Percentiles rank a stretch among this genome's conserved stretches.
Evolutionary conservation across 2,888 invertebrate species (phyloP).

Genomic region (Ennomos quercinarius): DNA sequence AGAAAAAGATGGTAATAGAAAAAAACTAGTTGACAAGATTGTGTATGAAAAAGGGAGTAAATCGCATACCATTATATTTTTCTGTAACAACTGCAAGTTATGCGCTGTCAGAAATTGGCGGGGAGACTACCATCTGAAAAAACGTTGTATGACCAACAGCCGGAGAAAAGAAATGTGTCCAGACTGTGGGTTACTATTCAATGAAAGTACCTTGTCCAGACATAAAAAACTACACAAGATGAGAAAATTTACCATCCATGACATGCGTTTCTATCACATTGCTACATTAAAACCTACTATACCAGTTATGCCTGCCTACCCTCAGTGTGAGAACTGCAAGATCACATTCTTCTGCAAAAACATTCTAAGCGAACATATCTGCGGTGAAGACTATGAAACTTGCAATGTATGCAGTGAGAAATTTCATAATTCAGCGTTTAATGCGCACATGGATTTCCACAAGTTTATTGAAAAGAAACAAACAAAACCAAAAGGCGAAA

Average conservation of each 20-base stretch:
- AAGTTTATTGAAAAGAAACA: constrained; percentile 29
- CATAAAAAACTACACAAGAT: constrained; percentile 28
- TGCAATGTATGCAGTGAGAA: constrained; percentile 51
- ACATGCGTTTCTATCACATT: constrained; percentile 46
- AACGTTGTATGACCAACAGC: neutral
- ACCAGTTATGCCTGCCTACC: constrained; percentile 45
- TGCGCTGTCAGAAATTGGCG: neutral
- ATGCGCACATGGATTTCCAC: constrained; percentile 53
- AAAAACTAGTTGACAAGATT: constrained; percentile 14
- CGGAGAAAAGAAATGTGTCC: neutral
- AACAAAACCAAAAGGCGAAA: neutral
- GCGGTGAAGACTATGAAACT: constrained; percentile 35
- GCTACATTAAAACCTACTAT: constrained; percentile 33
- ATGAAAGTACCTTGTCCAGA: constrained; percentile 25
- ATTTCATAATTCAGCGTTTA: constrained; percentile 46
- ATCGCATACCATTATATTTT: constrained; percentile 5
- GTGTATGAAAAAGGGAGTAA: constrained; percentile 14
- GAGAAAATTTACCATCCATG: constrained; percentile 39
- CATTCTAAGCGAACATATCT: constrained; percentile 34
- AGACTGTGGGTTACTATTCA: constrained; percentile 47
- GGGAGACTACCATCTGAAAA: neutral
- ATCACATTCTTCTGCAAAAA: constrained; percentile 44
- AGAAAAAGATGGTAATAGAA: constrained; percentile 1
- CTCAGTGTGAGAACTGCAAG: constrained; percentile 48
- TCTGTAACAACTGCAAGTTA: constrained; percentile 13